These are phyloP conservation scores for Gastrophryne carolinensis DNA, from an alignment of 2,797 vertebrate genomes.

Conservation along the genomic window DNA sequence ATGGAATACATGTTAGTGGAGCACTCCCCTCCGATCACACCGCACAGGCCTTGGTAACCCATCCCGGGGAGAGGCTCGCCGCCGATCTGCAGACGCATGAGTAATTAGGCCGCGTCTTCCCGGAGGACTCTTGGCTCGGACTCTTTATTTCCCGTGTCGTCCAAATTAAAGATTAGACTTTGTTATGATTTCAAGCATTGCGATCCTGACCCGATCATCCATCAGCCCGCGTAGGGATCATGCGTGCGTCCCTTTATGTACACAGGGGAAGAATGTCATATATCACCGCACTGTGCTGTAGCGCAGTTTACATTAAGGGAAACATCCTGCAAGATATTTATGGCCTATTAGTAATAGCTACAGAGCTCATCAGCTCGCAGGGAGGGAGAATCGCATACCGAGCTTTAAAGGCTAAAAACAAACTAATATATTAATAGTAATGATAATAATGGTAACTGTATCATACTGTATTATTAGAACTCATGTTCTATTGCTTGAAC, in stretches of 20 bases:
- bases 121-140: not conserved
- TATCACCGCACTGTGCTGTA: not conserved
- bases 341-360: not conserved
- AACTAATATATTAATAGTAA: no score
- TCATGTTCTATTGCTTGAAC: no score
- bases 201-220: not conserved
- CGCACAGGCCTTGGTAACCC: slow-evolving; percentile 39
- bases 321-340: not conserved
- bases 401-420: no score
- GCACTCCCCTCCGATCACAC: not conserved
- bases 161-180: slow-evolving; percentile 17
- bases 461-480: no score
- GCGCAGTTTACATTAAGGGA: not conserved
- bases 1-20: no score
- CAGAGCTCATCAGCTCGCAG: not conserved
- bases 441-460: no score
- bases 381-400: no score
- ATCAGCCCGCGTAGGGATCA: not conserved
- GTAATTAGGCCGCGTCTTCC: slow-evolving; percentile 6
- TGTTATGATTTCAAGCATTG: slow-evolving; percentile 17
- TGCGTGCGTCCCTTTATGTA: no score
- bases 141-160: slow-evolving; percentile 1
- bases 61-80: not conserved
- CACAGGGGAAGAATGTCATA: not conserved
- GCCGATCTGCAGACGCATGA: slow-evolving; percentile 12